Evolutionary conservation across 2,797 vertebrate species (phyloP).

Genomic region (Diplodus puntazzo): DNA sequence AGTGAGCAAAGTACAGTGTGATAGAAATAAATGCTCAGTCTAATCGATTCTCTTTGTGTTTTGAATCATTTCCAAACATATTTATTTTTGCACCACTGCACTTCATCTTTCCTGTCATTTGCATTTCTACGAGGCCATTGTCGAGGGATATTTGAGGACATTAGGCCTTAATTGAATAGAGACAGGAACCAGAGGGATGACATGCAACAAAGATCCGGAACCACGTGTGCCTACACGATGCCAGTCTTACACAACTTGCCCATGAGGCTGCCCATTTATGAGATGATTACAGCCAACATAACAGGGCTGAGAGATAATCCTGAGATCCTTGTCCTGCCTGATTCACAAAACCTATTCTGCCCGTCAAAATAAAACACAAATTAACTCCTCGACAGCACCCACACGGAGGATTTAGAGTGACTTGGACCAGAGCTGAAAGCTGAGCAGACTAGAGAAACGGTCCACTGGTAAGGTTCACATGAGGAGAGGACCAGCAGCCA

Average conservation of each 20-base stretch:
- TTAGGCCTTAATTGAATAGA: not conserved
- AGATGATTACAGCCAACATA: not conserved
- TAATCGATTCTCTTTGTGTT: not conserved
- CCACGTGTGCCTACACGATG: not conserved
- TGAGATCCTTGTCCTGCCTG: not conserved
- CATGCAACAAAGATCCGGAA: not conserved
- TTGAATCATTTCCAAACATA: not conserved
- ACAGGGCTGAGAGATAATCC: not conserved
- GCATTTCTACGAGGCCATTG: not conserved
- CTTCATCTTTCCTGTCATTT: not conserved
- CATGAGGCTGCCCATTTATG: not conserved
- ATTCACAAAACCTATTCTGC: slow-evolving; percentile 2
- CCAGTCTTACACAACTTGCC: not conserved
- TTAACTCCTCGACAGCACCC: not conserved
- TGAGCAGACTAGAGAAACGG: slow-evolving; percentile 22
- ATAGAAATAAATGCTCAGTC: not conserved
- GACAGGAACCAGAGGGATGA: not conserved
- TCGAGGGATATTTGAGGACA: not conserved
- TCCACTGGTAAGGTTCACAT: slow-evolving; percentile 30
- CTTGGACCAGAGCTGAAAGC: slow-evolving; percentile 31
- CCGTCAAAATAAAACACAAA: slow-evolving; percentile 10
- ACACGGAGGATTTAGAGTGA: slow-evolving; percentile 11
- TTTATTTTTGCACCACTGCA: not conserved
- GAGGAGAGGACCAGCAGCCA: slow-evolving; percentile 18
- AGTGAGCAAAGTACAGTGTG: not conserved